Evolutionary conservation across 2,797 vertebrate genomes (phyloP), one percentile per base, ranked within the genome.

Genomic region (Amazona ochrocephala): DNA sequence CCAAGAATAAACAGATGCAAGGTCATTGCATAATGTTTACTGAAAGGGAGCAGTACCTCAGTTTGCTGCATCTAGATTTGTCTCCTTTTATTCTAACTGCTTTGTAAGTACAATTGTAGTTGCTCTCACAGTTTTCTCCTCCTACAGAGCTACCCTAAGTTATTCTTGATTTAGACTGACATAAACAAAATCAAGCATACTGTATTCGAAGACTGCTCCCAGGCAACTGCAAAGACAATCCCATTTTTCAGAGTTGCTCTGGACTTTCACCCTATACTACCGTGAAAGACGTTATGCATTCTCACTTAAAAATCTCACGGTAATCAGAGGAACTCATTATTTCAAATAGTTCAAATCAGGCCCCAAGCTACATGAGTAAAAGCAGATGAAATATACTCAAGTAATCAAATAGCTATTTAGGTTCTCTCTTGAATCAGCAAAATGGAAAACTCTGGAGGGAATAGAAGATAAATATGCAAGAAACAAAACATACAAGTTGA

Each of bases 1-100:
- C 50, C 56, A 85, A 77, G 70, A 75, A 93, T 29, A 87, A 96
- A 93, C 91, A 89, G 48, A 95, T 39, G 68, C 65, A 93, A 95
- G 84, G 78, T 89, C 88, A 90, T 9, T 72, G 48, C 45, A 67
- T 42, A 90, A 78, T 3, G 6, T 34, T 85, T 71, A 56, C 9
- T 75, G 48, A 89, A 89, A 82, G 11, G 13, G 75, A 94, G 71
- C 41, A 64, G 37, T 23, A 54, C 30, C 44, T 73, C 71, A 21
- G 26, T 67, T 75, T 70, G 60, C 37, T 56, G 21, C 34, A 64
- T 67, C 22, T 65, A n/a, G 34, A 70, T 67, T 79, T 82, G 14
- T 13, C 32, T 82, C 82, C 20, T 48, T 48, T 32, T 50, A 84
- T 64, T 66, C 47, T 80, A 67, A n/a, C 27, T 51, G 11, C 29